phyloP scores from a whole-genome alignment of 2,113 vertebrate genomes.

The Cranoglanis bouderius region DNA sequence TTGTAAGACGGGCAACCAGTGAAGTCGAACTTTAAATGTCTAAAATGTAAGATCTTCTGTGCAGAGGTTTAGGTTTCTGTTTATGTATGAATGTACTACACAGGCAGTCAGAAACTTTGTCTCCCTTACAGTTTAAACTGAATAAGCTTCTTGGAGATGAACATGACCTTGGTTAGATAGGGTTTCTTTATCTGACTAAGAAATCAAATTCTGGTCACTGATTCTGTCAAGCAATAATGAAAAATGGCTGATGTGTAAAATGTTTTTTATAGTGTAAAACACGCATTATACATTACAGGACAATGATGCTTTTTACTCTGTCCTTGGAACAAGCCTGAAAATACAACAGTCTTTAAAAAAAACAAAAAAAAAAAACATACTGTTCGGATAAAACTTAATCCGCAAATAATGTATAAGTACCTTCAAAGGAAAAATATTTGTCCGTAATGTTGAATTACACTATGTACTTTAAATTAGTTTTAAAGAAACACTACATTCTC shows the following conservation, averaged over 20 bases:
- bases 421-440: not conserved
- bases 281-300: not conserved
- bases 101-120: not conserved
- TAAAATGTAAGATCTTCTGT: not conserved
- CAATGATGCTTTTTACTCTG: not conserved
- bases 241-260: not conserved
- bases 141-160: not conserved
- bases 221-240: not conserved
- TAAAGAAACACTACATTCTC: not conserved
- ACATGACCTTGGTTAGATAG: not conserved
- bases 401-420: not conserved
- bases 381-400: not conserved
- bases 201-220: not conserved
- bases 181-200: not conserved
- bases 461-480: not conserved
- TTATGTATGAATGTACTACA: not conserved
- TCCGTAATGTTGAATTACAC: not conserved
- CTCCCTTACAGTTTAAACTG: not conserved
- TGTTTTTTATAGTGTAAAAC: not conserved
- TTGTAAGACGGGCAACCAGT: not conserved
- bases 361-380: too few relatives aligned
- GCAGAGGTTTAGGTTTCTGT: not conserved
- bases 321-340: not conserved
- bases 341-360: not conserved
- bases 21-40: not conserved